Base-by-base conservation (phyloP, 2,797 vertebrate genomes). In the Sarcophilus harrisii region DNA sequence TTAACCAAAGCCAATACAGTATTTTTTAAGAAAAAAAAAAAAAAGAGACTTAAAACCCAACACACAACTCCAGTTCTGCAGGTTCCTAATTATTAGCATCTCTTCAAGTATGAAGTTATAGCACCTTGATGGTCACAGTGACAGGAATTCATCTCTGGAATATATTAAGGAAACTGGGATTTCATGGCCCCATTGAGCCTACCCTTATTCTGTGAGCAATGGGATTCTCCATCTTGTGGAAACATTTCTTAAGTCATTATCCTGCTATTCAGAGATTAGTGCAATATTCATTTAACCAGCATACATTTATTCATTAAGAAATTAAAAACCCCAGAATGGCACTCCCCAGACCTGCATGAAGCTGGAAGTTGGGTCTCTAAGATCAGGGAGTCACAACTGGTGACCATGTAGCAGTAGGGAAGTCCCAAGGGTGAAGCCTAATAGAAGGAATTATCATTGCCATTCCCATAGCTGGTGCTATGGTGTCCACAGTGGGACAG, bases 121-220 rank as follows among this genome's bases (percentile, higher is more conserved):
- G n/a, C 62, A n/a, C 13, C 30, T 57, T 57, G 59, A 59, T 90
- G 57, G n/a, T 58, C 58, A 10, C 21, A 10, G 18, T 92, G 30
- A 89, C 59, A 59, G 10, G 24, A 49, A 90, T 21, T 89, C 32
- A 52, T 66, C 49, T 3, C 49, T 54, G 29, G 28, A 21, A 27
- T 14, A 28, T 38, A 24, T 57, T 11, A 21, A 32, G 94, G 52
- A 90, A 45, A 30, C 16, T n/a, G 58, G 81, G 14, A 14, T 4
- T 24, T 11, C 24, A 27, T 49, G 18, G 21, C 18, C n/a, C 29
- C 32, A 4, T 11, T 27, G 58, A 57, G 32, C 57, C 66, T n/a
- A 13, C 5, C 45, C 29, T 27, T 0, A 27, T 9, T 3, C 5
- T 38, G 29, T 58, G 38, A 32, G 27, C 45, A 59, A 4, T 0